Evolutionary conservation across 1,140 invertebrate species (phyloP).

Genomic region (Pogonomyrmex barbatus): DNA sequence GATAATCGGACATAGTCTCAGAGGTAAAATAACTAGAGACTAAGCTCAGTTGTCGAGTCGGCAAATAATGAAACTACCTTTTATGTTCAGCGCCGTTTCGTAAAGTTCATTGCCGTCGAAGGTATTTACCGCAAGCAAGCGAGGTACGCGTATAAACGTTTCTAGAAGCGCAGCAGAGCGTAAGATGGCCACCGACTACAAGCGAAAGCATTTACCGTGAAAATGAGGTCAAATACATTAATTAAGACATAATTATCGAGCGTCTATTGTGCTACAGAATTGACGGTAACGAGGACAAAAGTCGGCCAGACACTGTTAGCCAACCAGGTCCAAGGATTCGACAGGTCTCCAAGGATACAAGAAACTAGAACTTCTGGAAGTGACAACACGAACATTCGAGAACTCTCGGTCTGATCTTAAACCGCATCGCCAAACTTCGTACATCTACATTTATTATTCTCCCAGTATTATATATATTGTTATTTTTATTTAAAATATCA

Average conservation of each 20-base stretch:
- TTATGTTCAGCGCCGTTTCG: constrained; percentile 64
- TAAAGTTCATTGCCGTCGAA: constrained; percentile 68
- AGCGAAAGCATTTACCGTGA: constrained; percentile 52
- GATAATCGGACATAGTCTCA: constrained; percentile 21
- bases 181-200: constrained; percentile 66
- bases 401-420: constrained; percentile 13
- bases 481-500: constrained; percentile 18
- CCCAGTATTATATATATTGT: background rate
- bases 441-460: background rate
- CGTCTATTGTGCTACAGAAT: constrained; percentile 70
- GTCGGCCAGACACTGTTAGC: background rate
- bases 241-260: constrained; percentile 81
- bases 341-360: constrained; percentile 32
- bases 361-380: constrained; percentile 6
- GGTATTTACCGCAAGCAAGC: constrained; percentile 71
- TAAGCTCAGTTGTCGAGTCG: constrained; percentile 18
- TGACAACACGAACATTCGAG: background rate
- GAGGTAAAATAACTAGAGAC: constrained; percentile 36
- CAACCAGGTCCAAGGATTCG: background rate
- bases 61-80: constrained; percentile 68
- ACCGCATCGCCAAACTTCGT: constrained; percentile 14
- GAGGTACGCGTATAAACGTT: constrained; percentile 64
- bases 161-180: constrained; percentile 66
- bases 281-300: constrained; percentile 51
- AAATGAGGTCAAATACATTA: constrained; percentile 80